Base-by-base conservation (phyloP, 2,797 vertebrate species). In the Squalus acanthias region DNA sequence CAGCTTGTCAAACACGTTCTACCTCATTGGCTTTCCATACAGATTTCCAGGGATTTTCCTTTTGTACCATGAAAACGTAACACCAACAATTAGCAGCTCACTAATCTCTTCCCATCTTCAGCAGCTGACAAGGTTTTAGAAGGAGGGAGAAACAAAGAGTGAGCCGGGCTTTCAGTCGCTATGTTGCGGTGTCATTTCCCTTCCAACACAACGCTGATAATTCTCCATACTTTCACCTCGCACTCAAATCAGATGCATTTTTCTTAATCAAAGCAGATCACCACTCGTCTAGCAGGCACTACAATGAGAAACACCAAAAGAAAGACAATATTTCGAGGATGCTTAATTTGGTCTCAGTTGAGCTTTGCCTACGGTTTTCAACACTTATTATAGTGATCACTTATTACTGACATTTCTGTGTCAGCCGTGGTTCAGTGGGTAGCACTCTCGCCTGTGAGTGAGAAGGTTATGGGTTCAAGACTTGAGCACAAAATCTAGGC, bases 1-100 rank as follows among this genome's bases (percentile, higher is more conserved):
- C 97, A 97, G 97, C 97, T 97, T 97, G 96, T 97, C 97, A 96
- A 97, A 97, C 97, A 96, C 96, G 96, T 97, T 97, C 97, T 97
- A 97, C 97, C 97, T 97, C 97, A 96, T 96, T 97, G 96, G 97
- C 96, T 97, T 97, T 96, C 96, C 95, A 96, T 96, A 94, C 96
- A 70, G 96, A 97, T 96, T 97, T 97, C 97, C 96, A 94, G 97
- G 97, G 96, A 89, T 94, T 96, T 97, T 97, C n/a, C 57, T 96
- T 74, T 0, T 96, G 97, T 97, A 96, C 97, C 97, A 97, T 97
- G 97, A 97, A 97, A 97, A 97, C 96, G 26, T 29, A 97, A 96
- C 57, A 87, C 96, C 97, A 97, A 60, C 96, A 97, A 97, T 96
- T 97, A 97, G 96, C 96, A 96, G 96, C 24, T 57, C 97, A 96